phyloP scores from a whole-genome alignment of 2,797 vertebrate genomes.

The Muraenolepis orangiensis region DNA sequence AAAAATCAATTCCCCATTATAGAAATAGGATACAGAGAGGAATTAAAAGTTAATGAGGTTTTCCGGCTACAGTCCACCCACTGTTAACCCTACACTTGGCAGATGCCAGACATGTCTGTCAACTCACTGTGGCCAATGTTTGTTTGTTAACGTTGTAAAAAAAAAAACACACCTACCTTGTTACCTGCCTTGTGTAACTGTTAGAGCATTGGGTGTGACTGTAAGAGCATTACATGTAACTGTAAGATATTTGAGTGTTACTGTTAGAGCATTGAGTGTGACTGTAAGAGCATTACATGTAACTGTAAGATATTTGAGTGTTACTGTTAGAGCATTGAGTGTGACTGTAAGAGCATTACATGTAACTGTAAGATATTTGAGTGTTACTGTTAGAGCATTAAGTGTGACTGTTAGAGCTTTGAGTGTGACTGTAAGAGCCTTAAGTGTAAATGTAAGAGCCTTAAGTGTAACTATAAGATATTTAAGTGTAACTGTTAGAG shows the following conservation, averaged over 20 bases:
- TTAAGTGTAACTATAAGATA: too few species aligned
- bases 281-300: too few species aligned
- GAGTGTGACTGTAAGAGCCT: background rate
- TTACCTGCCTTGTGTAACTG: background rate
- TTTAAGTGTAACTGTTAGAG: too few species aligned
- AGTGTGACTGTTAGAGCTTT: too few species aligned
- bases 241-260: too few species aligned
- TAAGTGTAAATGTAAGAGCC: too few species aligned
- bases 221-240: too few species aligned
- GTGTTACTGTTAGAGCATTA: too few species aligned
- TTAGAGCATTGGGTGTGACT: background rate
- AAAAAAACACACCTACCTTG: background rate
- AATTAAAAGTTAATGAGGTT: conserved; percentile 80
- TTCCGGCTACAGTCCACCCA: conserved; percentile 67
- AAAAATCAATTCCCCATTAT: conserved; percentile 78
- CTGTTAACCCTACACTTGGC: conserved; percentile 47
- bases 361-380: too few species aligned
- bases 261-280: background rate
- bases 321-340: too few species aligned
- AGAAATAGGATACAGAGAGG: conserved; percentile 77
- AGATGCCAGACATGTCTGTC: conserved; percentile 7
- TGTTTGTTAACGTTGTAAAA: conserved; percentile 6
- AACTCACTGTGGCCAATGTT: background rate
- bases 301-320: too few species aligned
- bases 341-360: background rate